A percentile compares a stretch with the other conserved stretches of the same genome.
Evolutionary conservation across 2,888 invertebrate species (phyloP).

Genomic region (Fissipunctia ypsillon): DNA sequence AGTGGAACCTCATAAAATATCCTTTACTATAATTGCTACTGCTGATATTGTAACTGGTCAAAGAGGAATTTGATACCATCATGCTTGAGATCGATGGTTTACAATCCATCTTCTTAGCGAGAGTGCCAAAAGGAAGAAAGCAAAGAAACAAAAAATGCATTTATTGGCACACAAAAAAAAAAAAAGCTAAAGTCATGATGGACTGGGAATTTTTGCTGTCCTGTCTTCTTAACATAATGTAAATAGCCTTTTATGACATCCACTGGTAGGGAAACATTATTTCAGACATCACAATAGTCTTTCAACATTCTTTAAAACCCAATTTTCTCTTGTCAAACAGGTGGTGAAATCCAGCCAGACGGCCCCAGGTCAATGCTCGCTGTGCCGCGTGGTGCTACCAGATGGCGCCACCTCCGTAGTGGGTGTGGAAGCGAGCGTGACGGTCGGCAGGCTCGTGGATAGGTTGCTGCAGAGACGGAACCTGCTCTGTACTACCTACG

Average conservation of each 20-base stretch:
- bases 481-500: slow-evolving; percentile 94
- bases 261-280: not conserved
- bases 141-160: not conserved
- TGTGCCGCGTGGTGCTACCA: slow-evolving; percentile 96
- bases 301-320: not conserved
- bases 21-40: not conserved
- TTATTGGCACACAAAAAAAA: not conserved
- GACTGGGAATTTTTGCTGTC: not conserved
- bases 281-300: not conserved
- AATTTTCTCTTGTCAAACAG: slow-evolving; percentile 65
- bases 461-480: slow-evolving; percentile 96
- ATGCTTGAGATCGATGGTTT: not conserved
- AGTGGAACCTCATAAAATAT: not conserved
- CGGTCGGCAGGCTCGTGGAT: slow-evolving; percentile 94
- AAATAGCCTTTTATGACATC: not conserved
- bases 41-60: not conserved
- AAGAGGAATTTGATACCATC: not conserved
- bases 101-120: not conserved
- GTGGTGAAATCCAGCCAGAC: slow-evolving; percentile 81
- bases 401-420: slow-evolving; percentile 98
- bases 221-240: not conserved
- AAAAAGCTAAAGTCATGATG: not conserved
- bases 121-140: not conserved
- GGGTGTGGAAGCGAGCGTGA: slow-evolving; percentile 94
- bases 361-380: slow-evolving; percentile 77